Conservation (phyloP, 2,113 vertebrate species). For the Hippocampus guttulatus region DNA sequence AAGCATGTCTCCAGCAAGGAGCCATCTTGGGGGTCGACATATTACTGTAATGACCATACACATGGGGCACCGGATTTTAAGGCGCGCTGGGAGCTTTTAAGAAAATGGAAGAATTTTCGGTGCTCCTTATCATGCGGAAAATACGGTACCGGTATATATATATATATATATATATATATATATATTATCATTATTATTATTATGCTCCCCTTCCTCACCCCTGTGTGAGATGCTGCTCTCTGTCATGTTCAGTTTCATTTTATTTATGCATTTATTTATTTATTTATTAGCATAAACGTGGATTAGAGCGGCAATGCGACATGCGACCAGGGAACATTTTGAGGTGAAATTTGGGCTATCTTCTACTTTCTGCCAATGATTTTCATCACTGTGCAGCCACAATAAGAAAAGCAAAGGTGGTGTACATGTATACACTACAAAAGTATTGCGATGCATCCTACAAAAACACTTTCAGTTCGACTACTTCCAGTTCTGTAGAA, state of each 20-base stretch:
- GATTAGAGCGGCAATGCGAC: conserved; percentile 37
- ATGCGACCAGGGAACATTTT: conserved; percentile 17
- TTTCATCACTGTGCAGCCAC: conserved; percentile 1
- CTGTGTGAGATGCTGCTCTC: conserved; percentile 20
- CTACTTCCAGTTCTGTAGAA: background rate
- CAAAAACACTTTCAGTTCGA: background rate
- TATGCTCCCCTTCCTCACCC: background rate
- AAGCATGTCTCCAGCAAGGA: too few relatives aligned
- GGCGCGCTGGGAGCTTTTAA: too few relatives aligned
- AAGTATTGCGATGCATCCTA: background rate
- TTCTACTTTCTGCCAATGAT: conserved; percentile 22
- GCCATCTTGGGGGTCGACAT: too few relatives aligned
- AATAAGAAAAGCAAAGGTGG: conserved; percentile 6
- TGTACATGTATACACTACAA: background rate
- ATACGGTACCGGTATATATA: too few relatives aligned
- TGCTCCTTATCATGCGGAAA: too few relatives aligned
- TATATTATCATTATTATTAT: too few relatives aligned
- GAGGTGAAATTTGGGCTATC: conserved; percentile 35
- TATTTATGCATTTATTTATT: too few relatives aligned
- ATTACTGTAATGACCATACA: too few relatives aligned
- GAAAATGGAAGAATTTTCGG: too few relatives aligned
- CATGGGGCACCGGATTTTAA: too few relatives aligned
- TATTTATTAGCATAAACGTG: background rate
- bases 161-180: too few relatives aligned
- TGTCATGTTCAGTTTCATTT: conserved; percentile 9